A percentile compares a stretch with the other conserved stretches of the same genome.
Evolutionary conservation across 1,140 invertebrate genomes (phyloP).

Genomic region (Pogonognathellus flavescens): DNA sequence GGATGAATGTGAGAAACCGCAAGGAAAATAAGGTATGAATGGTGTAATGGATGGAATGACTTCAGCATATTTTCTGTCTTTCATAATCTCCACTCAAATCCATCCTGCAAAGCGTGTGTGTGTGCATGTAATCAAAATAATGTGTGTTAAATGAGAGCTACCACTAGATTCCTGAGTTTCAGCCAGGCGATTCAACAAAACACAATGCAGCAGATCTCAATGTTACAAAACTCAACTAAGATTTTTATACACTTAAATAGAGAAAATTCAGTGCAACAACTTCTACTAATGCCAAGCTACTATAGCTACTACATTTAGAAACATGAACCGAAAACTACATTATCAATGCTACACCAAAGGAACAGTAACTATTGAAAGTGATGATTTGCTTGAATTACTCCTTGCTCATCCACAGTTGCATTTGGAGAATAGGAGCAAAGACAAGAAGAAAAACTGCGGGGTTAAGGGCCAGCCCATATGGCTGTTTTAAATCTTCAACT

Average conservation of each 20-base stretch:
- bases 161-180: constrained; percentile 37
- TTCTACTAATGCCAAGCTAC: too few relatives aligned
- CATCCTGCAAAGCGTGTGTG: constrained; percentile 27
- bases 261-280: background rate
- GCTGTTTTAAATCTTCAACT: background rate
- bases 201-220: background rate
- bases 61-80: constrained; percentile 47
- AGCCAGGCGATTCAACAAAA: constrained; percentile 27
- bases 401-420: background rate
- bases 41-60: constrained; percentile 53
- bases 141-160: constrained; percentile 25
- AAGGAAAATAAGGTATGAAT: constrained; percentile 50
- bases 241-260: too few relatives aligned
- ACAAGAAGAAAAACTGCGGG: background rate
- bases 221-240: too few relatives aligned
- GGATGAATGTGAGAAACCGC: constrained; percentile 53
- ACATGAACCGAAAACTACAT: background rate
- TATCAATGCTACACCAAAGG: background rate
- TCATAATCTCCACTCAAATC: constrained; percentile 34
- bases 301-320: background rate
- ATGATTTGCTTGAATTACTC: background rate
- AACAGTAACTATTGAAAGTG: background rate
- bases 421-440: background rate
- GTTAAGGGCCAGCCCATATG: background rate
- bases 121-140: constrained; percentile 25